Percentiles rank a stretch among this genome's conserved stretches.
Evolutionary conservation across 2,113 vertebrate species (phyloP).

Genomic region (Eupsittula cactorum): DNA sequence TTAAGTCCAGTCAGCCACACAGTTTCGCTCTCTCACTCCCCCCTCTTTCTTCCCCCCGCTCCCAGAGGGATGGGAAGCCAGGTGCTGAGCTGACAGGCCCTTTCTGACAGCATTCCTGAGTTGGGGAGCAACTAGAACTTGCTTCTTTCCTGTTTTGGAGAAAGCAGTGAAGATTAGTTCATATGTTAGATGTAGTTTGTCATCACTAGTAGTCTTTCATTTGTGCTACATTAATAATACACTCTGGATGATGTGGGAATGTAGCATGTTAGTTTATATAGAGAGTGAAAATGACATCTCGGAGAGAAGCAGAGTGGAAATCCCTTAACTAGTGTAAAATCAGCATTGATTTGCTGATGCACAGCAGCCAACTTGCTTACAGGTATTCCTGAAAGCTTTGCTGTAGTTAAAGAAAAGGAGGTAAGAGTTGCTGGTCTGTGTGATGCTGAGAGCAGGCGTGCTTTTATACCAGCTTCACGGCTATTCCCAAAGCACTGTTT

Average conservation of each 20-base stretch:
- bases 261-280: not conserved
- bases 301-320: not conserved
- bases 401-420: not conserved
- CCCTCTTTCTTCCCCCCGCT: too few relatives aligned
- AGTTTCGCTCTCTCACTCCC: too few relatives aligned
- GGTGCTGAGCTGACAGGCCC: not conserved
- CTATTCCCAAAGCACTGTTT: not conserved
- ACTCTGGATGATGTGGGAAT: not conserved
- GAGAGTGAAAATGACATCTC: not conserved
- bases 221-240: not conserved
- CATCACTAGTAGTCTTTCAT: not conserved
- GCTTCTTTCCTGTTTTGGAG: not conserved
- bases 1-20: too few relatives aligned
- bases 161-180: not conserved
- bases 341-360: not conserved
- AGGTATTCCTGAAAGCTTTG: not conserved
- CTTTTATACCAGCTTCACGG: not conserved
- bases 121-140: not conserved
- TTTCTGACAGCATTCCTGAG: not conserved
- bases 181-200: not conserved
- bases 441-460: not conserved
- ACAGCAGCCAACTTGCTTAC: not conserved
- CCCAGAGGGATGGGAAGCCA: too few relatives aligned
- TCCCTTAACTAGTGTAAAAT: not conserved
- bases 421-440: fast-evolving